A percentile compares a stretch with the other conserved stretches of the same genome.
Conservation (phyloP, 2,797 vertebrate genomes). For the Melopsittacus undulatus region DNA sequence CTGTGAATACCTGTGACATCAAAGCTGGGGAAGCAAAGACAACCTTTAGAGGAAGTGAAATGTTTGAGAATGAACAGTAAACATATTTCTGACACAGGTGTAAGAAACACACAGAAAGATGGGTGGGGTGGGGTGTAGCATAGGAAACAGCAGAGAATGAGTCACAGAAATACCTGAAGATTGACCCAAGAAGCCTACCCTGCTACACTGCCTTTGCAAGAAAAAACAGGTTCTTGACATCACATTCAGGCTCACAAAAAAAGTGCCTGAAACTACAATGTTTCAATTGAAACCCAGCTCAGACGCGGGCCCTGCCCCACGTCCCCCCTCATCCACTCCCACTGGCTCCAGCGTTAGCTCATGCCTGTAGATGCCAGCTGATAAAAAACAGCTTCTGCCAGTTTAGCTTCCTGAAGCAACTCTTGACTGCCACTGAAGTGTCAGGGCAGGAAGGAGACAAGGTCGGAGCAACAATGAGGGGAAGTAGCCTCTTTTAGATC, state of each 20-base stretch:
- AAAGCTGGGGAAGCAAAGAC: neutral
- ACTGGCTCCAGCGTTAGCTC: neutral
- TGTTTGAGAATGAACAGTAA: neutral
- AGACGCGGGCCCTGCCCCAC: rapidly evolving
- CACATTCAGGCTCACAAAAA: neutral
- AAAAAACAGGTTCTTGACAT: neutral
- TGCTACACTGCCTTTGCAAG: neutral
- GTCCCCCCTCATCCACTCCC: neutral
- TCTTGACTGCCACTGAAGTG: neutral
- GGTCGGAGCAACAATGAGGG: neutral
- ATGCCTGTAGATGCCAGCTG: neutral
- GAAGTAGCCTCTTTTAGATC: neutral
- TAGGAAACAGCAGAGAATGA: neutral
- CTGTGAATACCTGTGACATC: neutral
- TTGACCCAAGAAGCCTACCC: neutral
- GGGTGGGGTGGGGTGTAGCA: rapidly evolving
- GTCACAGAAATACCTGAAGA: neutral
- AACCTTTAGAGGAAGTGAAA: rapidly evolving
- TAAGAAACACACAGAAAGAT: neutral
- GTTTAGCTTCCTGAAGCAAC: neutral
- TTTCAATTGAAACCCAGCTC: neutral
- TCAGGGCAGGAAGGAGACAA: neutral
- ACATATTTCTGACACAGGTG: neutral
- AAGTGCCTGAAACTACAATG: rapidly evolving
- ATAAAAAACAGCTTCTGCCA: neutral